These are phyloP conservation scores for Lepidocyrtinus sp. DNA, from an alignment of 2,888 invertebrate genomes.

Conservation along the genomic window DNA sequence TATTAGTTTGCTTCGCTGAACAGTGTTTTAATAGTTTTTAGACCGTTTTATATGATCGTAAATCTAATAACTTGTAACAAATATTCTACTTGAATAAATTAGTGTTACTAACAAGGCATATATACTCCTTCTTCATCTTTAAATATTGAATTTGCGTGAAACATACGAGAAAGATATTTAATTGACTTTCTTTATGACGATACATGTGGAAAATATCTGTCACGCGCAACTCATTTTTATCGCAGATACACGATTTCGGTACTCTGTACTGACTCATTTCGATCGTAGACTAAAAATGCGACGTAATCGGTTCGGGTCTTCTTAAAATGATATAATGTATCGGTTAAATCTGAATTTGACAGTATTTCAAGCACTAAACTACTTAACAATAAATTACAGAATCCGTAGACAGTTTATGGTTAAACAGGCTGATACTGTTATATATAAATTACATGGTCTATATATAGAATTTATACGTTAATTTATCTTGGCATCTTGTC, in stretches of 20 bases:
- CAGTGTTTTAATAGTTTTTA: too few relatives aligned
- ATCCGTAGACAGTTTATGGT: neutral
- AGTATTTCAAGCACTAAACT: too few relatives aligned
- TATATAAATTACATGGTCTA: neutral
- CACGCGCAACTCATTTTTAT: neutral
- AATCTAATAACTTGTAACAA: neutral
- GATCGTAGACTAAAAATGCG: neutral
- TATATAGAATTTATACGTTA: neutral
- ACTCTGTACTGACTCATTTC: neutral
- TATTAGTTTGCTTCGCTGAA: too few relatives aligned
- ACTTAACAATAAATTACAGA: too few relatives aligned
- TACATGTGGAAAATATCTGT: neutral
- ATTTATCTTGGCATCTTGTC: conserved; percentile 36
- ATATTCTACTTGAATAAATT: conserved; percentile 3
- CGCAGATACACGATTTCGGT: neutral
- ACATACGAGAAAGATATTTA: neutral
- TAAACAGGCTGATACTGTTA: neutral
- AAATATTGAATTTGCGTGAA: neutral
- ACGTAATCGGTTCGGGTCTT: neutral
- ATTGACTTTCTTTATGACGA: neutral
- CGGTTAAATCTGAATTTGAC: too few relatives aligned
- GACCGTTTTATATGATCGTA: too few relatives aligned
- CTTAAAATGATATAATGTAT: too few relatives aligned
- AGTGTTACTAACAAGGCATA: neutral
- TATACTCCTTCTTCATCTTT: neutral